Evolutionary conservation across 2,888 invertebrate species (phyloP).

Genomic region (Orchesella flavescens): DNA sequence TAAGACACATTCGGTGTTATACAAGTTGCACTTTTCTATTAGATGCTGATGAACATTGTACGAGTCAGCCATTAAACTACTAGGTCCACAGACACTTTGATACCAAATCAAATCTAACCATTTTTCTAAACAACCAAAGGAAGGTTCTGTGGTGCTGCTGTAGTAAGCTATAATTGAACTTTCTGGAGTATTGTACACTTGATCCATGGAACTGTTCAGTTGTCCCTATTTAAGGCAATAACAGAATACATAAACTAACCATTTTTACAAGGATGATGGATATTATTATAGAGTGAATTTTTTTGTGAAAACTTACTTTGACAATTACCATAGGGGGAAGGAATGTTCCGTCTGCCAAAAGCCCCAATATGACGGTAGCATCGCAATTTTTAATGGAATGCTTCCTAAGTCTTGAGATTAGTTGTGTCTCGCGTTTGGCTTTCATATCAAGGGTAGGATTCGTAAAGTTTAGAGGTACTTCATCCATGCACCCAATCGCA

Average conservation of each 20-base stretch:
- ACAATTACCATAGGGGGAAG: slow-evolving; percentile 73
- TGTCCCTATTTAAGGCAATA: slow-evolving; percentile 53
- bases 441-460: slow-evolving; percentile 28
- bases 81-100: slow-evolving; percentile 51
- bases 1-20: slow-evolving; percentile 40
- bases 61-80: slow-evolving; percentile 70
- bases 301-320: slow-evolving; percentile 70
- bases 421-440: neutral
- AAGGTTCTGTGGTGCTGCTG: slow-evolving; percentile 63
- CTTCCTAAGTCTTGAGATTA: slow-evolving; percentile 61
- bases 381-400: slow-evolving; percentile 73
- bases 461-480: slow-evolving; percentile 73
- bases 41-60: slow-evolving; percentile 69
- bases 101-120: slow-evolving; percentile 68
- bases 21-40: slow-evolving; percentile 20
- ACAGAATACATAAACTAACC: too few species aligned
- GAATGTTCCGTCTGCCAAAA: slow-evolving; percentile 72
- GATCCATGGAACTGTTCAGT: slow-evolving; percentile 49
- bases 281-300: neutral
- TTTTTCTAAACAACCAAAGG: slow-evolving; percentile 55
- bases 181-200: slow-evolving; percentile 63
- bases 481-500: slow-evolving; percentile 73
- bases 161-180: slow-evolving; percentile 68
- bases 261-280: too few species aligned
- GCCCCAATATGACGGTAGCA: slow-evolving; percentile 72